Base-by-base conservation (phyloP, 2,113 vertebrate genomes). In the Menidia beryllina region DNA sequence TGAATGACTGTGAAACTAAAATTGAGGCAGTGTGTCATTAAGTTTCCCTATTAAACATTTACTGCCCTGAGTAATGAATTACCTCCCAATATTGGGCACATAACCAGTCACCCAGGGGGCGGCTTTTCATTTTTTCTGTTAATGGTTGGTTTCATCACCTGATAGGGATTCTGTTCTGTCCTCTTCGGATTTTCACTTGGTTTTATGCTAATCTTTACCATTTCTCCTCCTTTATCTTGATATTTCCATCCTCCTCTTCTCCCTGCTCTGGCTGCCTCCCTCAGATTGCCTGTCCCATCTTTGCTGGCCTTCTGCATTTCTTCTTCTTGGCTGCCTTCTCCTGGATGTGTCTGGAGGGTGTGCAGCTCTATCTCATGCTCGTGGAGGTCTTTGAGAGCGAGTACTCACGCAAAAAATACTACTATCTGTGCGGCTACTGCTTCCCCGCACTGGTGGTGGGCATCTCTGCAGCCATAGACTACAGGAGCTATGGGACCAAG, bases 281-380 rank as follows among this genome's bases (percentile, higher is more conserved):
- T 59, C 84, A 98, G 96, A 94, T 96, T 0, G 95, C 95, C 63
- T 98, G 96, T 90, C 95, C 96, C 60, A 96, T 97, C 91, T 95
- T 97, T 13, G 96, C 96, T 0, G 96, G 95, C 57, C 87, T 98
- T 43, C 93, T 98, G 67, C 96, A 98, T 86, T 97, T 96, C 90
- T 97, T 97, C 91, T 97, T 96, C 92, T 91, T 98, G 93, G 96
- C 96, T 0, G 95, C 96, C 36, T 98, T 98, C 93, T 97, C 92
- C 75, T 98, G 96, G 96, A 94, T 97, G 89, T 97, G 96, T 86
- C 92, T 98, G 81, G 96, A 98, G 88, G 96, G 96, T 0, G 95
- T 98, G 69, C 96, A 98, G 69, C 95, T 98, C 81, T 97, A 97
- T 86, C 93, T 97, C 88, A 95, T 97, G 93, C 91, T 97, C 86